Evolutionary conservation across 2,797 vertebrate genomes (phyloP), one percentile per base, ranked within the genome.

Genomic region (Anas acuta): DNA sequence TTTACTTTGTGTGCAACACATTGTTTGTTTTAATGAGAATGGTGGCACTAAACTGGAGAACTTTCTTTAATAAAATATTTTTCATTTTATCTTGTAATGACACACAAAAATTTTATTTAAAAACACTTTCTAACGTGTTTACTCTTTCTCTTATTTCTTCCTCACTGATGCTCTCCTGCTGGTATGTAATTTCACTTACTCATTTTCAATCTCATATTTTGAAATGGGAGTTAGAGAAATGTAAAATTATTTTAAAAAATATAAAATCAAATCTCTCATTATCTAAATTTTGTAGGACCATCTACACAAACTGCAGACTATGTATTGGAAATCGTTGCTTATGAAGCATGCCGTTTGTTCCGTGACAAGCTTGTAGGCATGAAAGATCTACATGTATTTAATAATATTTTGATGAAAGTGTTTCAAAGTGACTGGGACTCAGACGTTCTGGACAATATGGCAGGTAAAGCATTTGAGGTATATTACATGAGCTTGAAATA

Each of bases 371-470:
- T 99, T 35, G 99, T 99, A 95, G 98, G 98, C 69, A 54, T 95
- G 65, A 99, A 99, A 97, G 99, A 99, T 88, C 96, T 98, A 79
- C 98, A 98, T 81, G 76, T 97, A 45, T 99, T 99, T 96, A 99
- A 99, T 90, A 99, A 97, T 97, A 97, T 99, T 97, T 98, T 99
- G 88, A 97, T 97, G 19, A 98, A 99, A 26, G 98, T 99, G 76
- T 97, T 99, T 95, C 98, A 98, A 60, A 98, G 97, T 91, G 99
- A 99, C 88, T 99, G 99, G 99, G 97, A 98, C 84, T 99, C 98
- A 54, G 99, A 99, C 26, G 94, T 98, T 67, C 95, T 99, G 23
- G 98, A 99, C 74, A 98, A 98, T 96, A 98, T 99, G 98, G 95
- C 98, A 97, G 99, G 99, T 99, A 98, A 97, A 60, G 35, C 16